phyloP scores from a whole-genome alignment of 2,888 invertebrate genomes.

The Eurytoma adleriae region DNA sequence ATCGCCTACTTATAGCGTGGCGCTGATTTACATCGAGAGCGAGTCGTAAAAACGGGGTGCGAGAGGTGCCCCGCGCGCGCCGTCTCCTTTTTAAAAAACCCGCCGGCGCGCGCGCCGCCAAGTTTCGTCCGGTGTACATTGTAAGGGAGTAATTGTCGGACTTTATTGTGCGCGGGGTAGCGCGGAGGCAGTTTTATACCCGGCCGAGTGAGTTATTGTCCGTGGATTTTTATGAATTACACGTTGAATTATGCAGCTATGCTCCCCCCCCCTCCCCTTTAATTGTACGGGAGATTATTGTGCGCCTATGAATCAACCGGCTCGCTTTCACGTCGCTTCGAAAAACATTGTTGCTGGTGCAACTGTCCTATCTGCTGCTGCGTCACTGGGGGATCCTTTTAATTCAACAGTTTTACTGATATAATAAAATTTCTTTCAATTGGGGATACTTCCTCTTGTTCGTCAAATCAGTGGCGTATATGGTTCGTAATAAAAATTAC shows the following conservation, averaged over 20 bases:
- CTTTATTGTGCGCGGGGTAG: conserved; percentile 28
- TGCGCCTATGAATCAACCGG: conserved; percentile 17
- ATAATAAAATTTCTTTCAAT: no score
- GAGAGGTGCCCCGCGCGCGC: background rate
- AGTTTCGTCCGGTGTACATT: conserved; percentile 19
- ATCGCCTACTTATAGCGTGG: conserved; percentile 20
- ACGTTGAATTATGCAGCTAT: conserved; percentile 43
- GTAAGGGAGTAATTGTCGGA: conserved; percentile 37
- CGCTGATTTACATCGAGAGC: conserved; percentile 44
- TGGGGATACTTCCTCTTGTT: no score
- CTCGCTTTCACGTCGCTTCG: no score
- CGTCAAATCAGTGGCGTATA: no score
- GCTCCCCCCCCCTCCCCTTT: conserved; percentile 4
- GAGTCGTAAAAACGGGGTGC: conserved; percentile 44
- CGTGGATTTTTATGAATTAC: conserved; percentile 44
- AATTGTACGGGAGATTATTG: conserved; percentile 38
- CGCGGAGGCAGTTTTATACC: background rate
- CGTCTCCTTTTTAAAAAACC: background rate
- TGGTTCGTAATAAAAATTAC: no score
- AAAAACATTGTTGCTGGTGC: no score
- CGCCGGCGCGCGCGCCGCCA: background rate
- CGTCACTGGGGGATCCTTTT: no score
- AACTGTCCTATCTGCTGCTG: no score
- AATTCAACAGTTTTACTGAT: no score
- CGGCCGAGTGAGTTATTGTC: conserved; percentile 38